phyloP scores from a whole-genome alignment of 2,888 invertebrate species.

The Drosophila nigricruria region DNA sequence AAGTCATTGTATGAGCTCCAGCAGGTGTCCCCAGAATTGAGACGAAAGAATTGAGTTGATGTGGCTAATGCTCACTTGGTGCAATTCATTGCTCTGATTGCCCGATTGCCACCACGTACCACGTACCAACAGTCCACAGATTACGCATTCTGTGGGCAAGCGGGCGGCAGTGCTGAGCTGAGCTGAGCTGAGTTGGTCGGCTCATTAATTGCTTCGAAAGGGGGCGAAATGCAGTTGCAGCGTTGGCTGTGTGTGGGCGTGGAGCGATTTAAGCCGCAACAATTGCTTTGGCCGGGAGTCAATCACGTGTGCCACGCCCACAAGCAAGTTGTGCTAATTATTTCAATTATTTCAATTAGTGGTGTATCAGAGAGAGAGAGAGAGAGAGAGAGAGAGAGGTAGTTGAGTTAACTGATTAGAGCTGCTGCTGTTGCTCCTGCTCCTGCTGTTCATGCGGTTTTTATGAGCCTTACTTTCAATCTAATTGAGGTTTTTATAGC shows the following conservation, averaged over 20 bases:
- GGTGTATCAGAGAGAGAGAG: not conserved
- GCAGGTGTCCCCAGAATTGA: not conserved
- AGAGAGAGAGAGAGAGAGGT: not conserved
- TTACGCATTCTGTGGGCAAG: conserved; percentile 17
- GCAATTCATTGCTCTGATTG: not conserved
- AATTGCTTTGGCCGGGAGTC: not conserved
- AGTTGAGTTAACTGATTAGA: conserved; percentile 10
- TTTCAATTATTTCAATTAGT: conserved; percentile 66
- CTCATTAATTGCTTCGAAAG: conserved; percentile 8
- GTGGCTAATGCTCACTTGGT: not conserved
- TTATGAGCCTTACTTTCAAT: conserved; percentile 59
- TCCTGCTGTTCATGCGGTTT: conserved; percentile 53
- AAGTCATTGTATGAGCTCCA: too few relatives aligned
- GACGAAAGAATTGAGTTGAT: not conserved
- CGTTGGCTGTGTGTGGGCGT: not conserved
- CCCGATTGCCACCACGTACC: not conserved
- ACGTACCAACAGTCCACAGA: not conserved
- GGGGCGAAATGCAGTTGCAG: not conserved
- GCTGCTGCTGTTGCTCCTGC: conserved; percentile 11
- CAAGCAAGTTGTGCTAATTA: conserved; percentile 32
- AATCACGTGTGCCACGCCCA: conserved; percentile 22
- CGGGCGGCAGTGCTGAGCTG: not conserved
- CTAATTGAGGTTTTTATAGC: conserved; percentile 68
- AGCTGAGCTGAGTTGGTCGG: conserved; percentile 1
- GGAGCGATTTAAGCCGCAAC: conserved; percentile 5